Percentiles rank a stretch among this genome's conserved stretches.
Evolutionary conservation across 2,888 invertebrate genomes (phyloP).

Genomic region (Ectemnius lituratus): DNA sequence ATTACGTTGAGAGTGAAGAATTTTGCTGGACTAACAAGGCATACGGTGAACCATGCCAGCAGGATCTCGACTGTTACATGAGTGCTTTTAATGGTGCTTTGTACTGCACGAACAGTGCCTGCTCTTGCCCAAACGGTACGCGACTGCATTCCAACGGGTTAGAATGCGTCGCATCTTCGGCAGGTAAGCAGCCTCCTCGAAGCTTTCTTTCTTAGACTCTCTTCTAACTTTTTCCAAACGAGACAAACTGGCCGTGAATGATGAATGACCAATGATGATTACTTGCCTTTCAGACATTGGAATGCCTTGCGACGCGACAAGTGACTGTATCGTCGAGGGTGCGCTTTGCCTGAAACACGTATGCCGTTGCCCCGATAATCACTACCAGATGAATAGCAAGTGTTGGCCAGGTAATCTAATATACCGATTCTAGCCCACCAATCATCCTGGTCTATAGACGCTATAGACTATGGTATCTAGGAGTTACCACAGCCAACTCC

Average conservation of each 20-base stretch:
- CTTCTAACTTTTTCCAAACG: no score
- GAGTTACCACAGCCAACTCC: no score
- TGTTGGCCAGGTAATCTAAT: slow-evolving; percentile 57
- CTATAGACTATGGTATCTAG: no score
- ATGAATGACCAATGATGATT: no score
- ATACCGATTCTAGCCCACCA: no score
- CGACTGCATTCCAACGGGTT: slow-evolving; percentile 43
- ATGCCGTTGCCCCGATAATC: slow-evolving; percentile 51
- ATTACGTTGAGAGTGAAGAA: slow-evolving; percentile 56
- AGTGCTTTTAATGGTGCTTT: slow-evolving; percentile 30
- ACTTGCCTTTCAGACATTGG: slow-evolving; percentile 44
- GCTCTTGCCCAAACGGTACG: slow-evolving; percentile 58
- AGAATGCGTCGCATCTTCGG: slow-evolving; percentile 42
- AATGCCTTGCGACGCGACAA: slow-evolving; percentile 47
- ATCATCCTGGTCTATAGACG: no score
- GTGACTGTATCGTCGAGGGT: slow-evolving; percentile 48
- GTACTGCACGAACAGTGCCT: slow-evolving; percentile 52
- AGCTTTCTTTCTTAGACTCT: neutral
- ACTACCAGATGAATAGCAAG: slow-evolving; percentile 38
- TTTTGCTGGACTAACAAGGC: slow-evolving; percentile 70
- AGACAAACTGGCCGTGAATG: no score
- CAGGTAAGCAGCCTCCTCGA: slow-evolving; percentile 25
- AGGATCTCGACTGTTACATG: slow-evolving; percentile 63
- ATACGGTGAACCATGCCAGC: slow-evolving; percentile 57
- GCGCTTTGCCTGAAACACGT: slow-evolving; percentile 38